phyloP scores from a whole-genome alignment of 2,113 vertebrate species.

The Cheirogaleus medius region DNA sequence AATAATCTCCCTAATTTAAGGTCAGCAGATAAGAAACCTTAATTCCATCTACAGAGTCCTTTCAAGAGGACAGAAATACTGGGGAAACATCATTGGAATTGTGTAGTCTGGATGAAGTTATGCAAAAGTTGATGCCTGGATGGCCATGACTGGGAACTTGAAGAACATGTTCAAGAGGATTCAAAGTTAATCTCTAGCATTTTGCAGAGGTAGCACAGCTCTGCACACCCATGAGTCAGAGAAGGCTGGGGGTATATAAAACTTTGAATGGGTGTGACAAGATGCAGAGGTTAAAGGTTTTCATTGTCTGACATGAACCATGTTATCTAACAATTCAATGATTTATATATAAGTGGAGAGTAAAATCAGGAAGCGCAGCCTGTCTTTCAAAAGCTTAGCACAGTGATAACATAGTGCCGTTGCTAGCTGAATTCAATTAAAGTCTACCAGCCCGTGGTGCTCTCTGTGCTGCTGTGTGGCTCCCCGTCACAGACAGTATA shows the following conservation, averaged over 20 bases:
- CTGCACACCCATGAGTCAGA: background rate
- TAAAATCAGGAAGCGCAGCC: background rate
- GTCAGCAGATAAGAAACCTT: background rate
- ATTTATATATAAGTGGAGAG: background rate
- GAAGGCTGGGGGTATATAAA: fast-evolving
- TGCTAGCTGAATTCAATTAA: background rate
- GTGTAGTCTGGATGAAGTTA: background rate
- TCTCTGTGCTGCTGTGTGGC: background rate
- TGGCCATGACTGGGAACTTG: background rate
- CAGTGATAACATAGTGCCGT: background rate
- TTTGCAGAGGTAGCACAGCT: background rate
- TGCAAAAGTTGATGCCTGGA: background rate
- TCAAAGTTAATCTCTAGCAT: background rate
- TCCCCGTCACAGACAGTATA: background rate
- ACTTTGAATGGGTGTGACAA: background rate
- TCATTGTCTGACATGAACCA: background rate
- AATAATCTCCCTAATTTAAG: background rate
- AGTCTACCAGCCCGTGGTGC: background rate
- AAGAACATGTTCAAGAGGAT: background rate
- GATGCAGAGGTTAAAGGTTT: background rate
- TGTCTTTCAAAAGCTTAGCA: background rate
- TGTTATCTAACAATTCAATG: background rate
- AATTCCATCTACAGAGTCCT: background rate
- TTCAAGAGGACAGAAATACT: background rate
- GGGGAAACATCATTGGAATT: background rate